Conservation (phyloP, 2,113 vertebrate species). For the Megaceryle torquata region DNA sequence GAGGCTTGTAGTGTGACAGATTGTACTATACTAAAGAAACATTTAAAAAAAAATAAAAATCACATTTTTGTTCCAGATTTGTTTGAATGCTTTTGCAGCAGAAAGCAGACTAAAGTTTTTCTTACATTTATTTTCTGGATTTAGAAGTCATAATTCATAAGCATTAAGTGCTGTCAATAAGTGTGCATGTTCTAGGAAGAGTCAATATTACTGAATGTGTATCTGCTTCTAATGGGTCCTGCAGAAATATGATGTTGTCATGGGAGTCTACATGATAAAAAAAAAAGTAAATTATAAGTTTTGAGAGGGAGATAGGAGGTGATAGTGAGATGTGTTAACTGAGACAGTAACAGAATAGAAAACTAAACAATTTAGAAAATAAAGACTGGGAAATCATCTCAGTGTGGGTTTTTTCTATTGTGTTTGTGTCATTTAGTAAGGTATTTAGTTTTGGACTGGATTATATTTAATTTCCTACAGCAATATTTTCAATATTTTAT, state of each 20-base stretch:
- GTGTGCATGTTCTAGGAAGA: not conserved
- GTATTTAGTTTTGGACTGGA: not conserved
- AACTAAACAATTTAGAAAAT: not conserved
- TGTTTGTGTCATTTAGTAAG: not conserved
- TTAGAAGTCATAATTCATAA: slow-evolving; percentile 10
- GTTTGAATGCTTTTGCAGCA: slow-evolving; percentile 19
- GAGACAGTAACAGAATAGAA: not conserved
- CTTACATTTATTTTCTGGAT: not conserved
- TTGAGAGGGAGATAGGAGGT: not conserved
- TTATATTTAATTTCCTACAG: not conserved
- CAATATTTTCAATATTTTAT: not conserved
- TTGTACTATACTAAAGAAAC: slow-evolving; percentile 18
- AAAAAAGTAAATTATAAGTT: not conserved
- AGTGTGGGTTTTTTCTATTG: not conserved
- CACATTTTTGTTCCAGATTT: not conserved
- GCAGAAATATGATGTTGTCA: not conserved
- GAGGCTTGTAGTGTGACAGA: slow-evolving; percentile 34
- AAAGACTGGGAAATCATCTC: not conserved
- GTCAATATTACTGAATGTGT: not conserved
- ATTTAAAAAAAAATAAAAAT: not conserved
- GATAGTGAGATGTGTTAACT: not conserved
- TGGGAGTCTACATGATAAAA: not conserved
- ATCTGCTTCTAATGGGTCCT: not conserved
- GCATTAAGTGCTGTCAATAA: not conserved
- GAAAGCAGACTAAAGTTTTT: slow-evolving; percentile 9